Base-by-base conservation (phyloP, 2,113 vertebrate species). In the Oncorhynchus kisutch region DNA sequence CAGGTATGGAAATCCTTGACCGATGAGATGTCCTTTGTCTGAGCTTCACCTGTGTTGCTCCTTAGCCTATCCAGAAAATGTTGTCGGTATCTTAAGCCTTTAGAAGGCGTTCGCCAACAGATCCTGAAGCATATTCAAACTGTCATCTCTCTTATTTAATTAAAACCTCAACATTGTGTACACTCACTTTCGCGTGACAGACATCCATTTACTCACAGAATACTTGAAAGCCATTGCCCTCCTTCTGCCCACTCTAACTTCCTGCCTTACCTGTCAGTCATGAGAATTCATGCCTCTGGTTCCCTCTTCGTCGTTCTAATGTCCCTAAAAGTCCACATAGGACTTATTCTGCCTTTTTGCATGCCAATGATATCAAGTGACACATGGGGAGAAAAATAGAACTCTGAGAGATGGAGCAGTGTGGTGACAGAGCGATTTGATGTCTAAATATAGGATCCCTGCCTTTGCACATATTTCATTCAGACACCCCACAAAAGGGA, bases 11-110 rank as follows among this genome's bases (percentile, higher is more conserved):
- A 92, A 91, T 86, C 81, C 78, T 87, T 64, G 67, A 27, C 77
- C 82, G 86, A 91, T 90, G 83, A 90, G 86, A 91, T 91, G 87
- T 82, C 86, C 87, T 88, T 90, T 79, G 79, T 82, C 71, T 79
- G 67, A 80, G 74, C 51, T 45, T 45, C 51, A 82, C 77, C 76
- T 77, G 82, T 75, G 75, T 3, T 45, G 51, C 59, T 20, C 79
- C 34, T 12, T 9, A 77, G 72, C 20, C 74, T 69, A 74, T 75
- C 39, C 49, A 12, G 5, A 73, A 69, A 68, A 62, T 22, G 16
- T 62, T 22, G 20, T 62, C 0, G 2, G 16, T 62, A n/a, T 62
- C n/a, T 22, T n/a, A 8, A 11, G 59, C 6, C 59, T 11, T 22
- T 8, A 62, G 18, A 18, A 57, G n/a, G 59, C 18, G 5, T 62